Evolutionary conservation across 2,888 invertebrate genomes (phyloP).

Genomic region (Volucella inanis): DNA sequence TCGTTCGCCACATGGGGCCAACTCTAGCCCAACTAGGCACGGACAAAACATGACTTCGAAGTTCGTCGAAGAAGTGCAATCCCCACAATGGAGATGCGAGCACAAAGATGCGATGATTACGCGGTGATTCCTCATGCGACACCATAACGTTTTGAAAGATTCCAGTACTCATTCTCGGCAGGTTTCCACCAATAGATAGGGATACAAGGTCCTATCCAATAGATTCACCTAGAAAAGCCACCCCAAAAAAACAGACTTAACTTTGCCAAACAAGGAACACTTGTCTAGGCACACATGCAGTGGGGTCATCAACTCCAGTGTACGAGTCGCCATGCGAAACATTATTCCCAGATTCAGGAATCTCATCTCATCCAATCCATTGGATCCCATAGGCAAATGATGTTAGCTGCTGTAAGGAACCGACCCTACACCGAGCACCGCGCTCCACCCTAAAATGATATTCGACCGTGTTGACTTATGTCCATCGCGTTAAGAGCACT

Average conservation of each 20-base stretch:
- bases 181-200: conserved; percentile 39
- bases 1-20: conserved; percentile 68
- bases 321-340: conserved; percentile 42
- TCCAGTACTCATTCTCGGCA: conserved; percentile 16
- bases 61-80: conserved; percentile 23
- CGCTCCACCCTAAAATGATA: conserved; percentile 41
- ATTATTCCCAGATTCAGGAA: conserved; percentile 18
- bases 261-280: conserved; percentile 5
- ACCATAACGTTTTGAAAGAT: background rate
- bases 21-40: conserved; percentile 29
- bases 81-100: conserved; percentile 26
- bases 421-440: conserved; percentile 4
- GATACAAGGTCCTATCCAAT: conserved; percentile 7
- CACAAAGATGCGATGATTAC: conserved; percentile 65
- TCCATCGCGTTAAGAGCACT: conserved; percentile 71
- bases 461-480: conserved; percentile 72
- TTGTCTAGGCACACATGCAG: conserved; percentile 62
- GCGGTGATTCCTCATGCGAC: conserved; percentile 64
- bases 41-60: conserved; percentile 16
- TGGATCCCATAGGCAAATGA: background rate
- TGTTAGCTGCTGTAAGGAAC: conserved; percentile 18
- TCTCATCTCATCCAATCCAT: background rate
- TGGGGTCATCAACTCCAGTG: conserved; percentile 64
- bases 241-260: background rate
- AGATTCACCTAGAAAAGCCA: conserved; percentile 34